Conservation (phyloP, 2,888 invertebrate genomes). For the Cheilosia variabilis region DNA sequence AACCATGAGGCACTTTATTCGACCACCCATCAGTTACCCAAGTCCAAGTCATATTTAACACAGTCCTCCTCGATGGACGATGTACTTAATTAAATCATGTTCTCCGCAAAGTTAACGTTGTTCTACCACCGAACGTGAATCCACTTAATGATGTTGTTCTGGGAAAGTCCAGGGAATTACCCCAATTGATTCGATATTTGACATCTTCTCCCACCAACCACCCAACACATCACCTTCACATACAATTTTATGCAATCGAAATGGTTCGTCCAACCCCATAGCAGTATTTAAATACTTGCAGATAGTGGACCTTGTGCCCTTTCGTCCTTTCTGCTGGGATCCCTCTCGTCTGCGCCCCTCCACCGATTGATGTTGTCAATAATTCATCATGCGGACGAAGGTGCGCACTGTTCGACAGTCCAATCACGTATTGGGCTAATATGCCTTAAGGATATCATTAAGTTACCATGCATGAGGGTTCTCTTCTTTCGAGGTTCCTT, state of each 20-base stretch:
- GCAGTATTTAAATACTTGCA: slow-evolving; percentile 67
- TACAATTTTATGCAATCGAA: slow-evolving; percentile 35
- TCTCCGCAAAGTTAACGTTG: slow-evolving; percentile 52
- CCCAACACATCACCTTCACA: slow-evolving; percentile 24
- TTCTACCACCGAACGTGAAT: slow-evolving; percentile 47
- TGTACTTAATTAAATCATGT: slow-evolving; percentile 60
- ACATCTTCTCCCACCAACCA: slow-evolving; percentile 45
- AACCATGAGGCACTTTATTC: too few relatives aligned
- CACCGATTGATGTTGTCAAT: slow-evolving; percentile 68
- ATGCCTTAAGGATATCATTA: slow-evolving; percentile 76
- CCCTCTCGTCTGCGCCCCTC: not conserved
- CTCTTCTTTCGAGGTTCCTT: slow-evolving; percentile 56
- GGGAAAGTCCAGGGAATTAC: slow-evolving; percentile 45
- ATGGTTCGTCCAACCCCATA: not conserved
- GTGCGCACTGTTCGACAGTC: slow-evolving; percentile 64
- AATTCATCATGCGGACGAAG: slow-evolving; percentile 74
- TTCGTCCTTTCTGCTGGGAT: slow-evolving; percentile 42
- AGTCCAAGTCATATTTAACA: not conserved
- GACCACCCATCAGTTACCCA: too few relatives aligned
- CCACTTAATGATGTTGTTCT: slow-evolving; percentile 65
- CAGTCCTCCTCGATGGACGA: slow-evolving; percentile 1
- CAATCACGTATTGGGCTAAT: slow-evolving; percentile 73
- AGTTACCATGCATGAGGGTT: slow-evolving; percentile 69
- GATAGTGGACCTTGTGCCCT: slow-evolving; percentile 44
- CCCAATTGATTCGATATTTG: slow-evolving; percentile 67